Conservation (phyloP, 2,888 invertebrate genomes). For the Andricus quercusramuli region DNA sequence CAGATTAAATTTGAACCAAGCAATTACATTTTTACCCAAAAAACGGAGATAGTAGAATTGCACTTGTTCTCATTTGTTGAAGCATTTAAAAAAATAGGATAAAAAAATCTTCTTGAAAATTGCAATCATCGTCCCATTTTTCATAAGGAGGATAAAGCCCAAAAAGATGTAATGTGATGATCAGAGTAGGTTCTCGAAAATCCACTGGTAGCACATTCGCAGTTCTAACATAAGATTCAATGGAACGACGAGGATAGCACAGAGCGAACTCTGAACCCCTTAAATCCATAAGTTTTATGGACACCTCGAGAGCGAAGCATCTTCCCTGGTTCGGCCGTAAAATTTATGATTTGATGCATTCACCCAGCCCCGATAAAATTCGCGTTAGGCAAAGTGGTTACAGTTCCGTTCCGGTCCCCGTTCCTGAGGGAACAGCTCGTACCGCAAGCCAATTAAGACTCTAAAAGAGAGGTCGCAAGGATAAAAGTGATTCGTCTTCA, state of each 20-base stretch:
- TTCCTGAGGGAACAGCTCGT: constrained; percentile 54
- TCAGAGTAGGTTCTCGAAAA: constrained; percentile 7
- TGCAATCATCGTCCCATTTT: background rate
- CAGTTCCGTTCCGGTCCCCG: constrained; percentile 58
- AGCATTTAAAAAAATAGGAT: too few species aligned
- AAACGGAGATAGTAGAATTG: too few species aligned
- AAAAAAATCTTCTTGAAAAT: background rate
- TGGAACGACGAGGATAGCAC: constrained; percentile 34
- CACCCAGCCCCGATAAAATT: constrained; percentile 64
- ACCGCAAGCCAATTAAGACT: constrained; percentile 67
- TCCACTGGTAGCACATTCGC: background rate
- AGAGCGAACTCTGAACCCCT: constrained; percentile 53
- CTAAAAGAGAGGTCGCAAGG: constrained; percentile 47
- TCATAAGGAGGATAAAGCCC: background rate
- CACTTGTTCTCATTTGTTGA: too few species aligned
- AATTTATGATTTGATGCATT: constrained; percentile 67
- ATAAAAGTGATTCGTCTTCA: constrained; percentile 69
- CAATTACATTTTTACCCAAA: too few species aligned
- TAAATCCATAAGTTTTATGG: constrained; percentile 64
- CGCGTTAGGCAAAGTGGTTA: constrained; percentile 69
- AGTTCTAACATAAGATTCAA: background rate
- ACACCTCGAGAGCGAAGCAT: constrained; percentile 58
- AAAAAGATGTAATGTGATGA: background rate
- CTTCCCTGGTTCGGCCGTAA: constrained; percentile 61
- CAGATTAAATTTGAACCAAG: too few species aligned